Evolutionary conservation across 2,888 invertebrate species (phyloP).

Genomic region (Zhengitettix transpicula): DNA sequence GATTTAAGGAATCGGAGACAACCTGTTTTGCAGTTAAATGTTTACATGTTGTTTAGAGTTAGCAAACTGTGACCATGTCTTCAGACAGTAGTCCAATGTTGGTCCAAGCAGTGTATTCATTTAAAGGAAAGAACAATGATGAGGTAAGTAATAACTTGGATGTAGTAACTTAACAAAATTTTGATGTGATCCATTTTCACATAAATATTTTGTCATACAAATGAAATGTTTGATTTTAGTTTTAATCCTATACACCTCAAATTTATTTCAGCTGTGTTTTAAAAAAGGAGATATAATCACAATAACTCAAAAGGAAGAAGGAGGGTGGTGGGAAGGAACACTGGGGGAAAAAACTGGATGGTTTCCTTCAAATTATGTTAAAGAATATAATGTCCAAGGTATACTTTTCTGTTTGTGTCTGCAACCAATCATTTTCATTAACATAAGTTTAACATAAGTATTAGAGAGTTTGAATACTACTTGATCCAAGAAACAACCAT

Average conservation of each 20-base stretch:
- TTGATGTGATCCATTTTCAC: background rate
- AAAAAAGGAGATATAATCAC: slow-evolving; percentile 92
- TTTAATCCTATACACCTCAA: background rate
- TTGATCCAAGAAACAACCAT: too few species aligned
- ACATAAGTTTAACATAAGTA: too few species aligned
- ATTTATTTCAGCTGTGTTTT: slow-evolving; percentile 58
- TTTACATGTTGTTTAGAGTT: too few species aligned
- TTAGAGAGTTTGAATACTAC: too few species aligned
- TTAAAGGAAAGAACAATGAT: slow-evolving; percentile 93
- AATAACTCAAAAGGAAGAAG: slow-evolving; percentile 88
- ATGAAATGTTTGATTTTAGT: background rate
- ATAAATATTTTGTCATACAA: background rate
- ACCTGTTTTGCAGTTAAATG: too few species aligned
- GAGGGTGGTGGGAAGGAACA: slow-evolving; percentile 99
- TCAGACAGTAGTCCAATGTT: slow-evolving; percentile 36
- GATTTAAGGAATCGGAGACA: too few species aligned
- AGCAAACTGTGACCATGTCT: slow-evolving; percentile 26
- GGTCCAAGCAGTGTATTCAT: slow-evolving; percentile 84
- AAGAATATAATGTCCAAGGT: slow-evolving; percentile 61
- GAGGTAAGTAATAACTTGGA: slow-evolving; percentile 42
- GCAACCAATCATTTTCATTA: background rate
- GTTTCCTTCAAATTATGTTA: slow-evolving; percentile 97
- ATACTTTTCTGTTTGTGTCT: background rate
- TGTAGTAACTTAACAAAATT: background rate
- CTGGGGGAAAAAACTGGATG: slow-evolving; percentile 88